A percentile compares a stretch with the other conserved stretches of the same genome.
Evolutionary conservation across 2,888 invertebrate genomes (phyloP).

Genomic region (Melanophora roralis): DNA sequence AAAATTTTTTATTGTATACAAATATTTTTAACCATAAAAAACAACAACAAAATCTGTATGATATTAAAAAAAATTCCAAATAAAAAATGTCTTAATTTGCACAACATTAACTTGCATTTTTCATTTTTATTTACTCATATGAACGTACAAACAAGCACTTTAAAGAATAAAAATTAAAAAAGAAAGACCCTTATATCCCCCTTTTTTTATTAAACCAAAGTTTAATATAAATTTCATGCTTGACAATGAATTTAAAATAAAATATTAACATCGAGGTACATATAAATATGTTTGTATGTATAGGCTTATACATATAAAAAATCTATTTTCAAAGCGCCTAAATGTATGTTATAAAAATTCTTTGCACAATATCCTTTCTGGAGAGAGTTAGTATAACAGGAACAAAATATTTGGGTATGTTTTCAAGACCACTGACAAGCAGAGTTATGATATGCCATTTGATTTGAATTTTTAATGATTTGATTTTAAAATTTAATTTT

Average conservation of each 20-base stretch:
- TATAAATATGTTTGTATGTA: background rate
- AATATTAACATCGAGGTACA: too few species aligned
- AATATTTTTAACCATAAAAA: constrained; percentile 16
- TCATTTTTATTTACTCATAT: constrained; percentile 42
- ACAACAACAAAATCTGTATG: constrained; percentile 5
- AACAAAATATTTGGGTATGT: background rate
- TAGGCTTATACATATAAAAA: constrained; percentile 5
- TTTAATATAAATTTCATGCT: constrained; percentile 57
- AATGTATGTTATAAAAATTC: constrained; percentile 57
- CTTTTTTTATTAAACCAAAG: background rate
- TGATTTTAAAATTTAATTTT: background rate
- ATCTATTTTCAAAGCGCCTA: constrained; percentile 39
- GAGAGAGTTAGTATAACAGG: background rate
- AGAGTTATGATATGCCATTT: constrained; percentile 31
- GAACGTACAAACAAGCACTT: background rate
- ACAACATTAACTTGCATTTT: constrained; percentile 65
- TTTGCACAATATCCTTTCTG: background rate
- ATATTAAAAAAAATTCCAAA: constrained; percentile 16
- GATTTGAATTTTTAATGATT: constrained; percentile 4
- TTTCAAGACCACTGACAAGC: constrained; percentile 38
- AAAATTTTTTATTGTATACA: constrained; percentile 10
- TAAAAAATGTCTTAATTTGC: constrained; percentile 65
- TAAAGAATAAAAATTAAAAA: constrained; percentile 1
- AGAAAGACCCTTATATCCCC: constrained; percentile 46
- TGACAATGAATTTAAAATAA: constrained; percentile 58